Conservation (phyloP, 2,888 invertebrate species). For the Drosophila dives region DNA sequence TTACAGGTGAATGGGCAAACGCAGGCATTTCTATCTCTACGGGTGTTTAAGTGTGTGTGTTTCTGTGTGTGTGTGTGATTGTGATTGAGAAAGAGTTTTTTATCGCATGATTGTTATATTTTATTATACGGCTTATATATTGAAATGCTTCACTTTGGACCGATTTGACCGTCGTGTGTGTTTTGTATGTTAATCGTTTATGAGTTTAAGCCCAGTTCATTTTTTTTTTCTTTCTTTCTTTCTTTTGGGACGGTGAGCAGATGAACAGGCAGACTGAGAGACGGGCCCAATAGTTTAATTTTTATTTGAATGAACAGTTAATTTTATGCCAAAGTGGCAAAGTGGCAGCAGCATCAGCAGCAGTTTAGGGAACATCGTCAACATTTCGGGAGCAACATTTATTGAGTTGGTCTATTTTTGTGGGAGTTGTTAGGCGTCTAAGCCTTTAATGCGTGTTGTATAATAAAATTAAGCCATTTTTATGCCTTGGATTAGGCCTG, state of each 20-base stretch:
- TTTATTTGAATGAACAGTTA: conserved; percentile 81
- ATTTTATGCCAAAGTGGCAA: conserved; percentile 79
- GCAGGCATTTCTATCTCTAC: conserved; percentile 11
- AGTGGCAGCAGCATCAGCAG: conserved; percentile 39
- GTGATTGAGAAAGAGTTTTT: conserved; percentile 78
- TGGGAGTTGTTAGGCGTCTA: conserved; percentile 68
- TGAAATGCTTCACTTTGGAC: conserved; percentile 73
- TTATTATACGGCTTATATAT: conserved; percentile 78
- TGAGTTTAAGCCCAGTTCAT: conserved; percentile 72
- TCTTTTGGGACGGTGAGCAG: conserved; percentile 18
- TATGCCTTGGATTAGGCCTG: conserved; percentile 38
- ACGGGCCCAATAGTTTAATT: conserved; percentile 79
- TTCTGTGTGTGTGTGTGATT: conserved; percentile 32
- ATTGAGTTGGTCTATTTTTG: conserved; percentile 47
- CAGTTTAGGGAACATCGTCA: conserved; percentile 34
- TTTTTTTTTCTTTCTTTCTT: conserved; percentile 31
- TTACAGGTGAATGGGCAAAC: conserved; percentile 77
- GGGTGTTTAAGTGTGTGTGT: conserved; percentile 2
- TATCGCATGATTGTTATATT: conserved; percentile 81
- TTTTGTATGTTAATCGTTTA: conserved; percentile 82
- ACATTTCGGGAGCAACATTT: conserved; percentile 56
- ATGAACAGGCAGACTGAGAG: conserved; percentile 34
- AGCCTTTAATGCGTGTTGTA: conserved; percentile 60
- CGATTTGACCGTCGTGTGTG: conserved; percentile 73
- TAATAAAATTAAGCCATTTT: conserved; percentile 67